These are phyloP conservation scores for Drosophila anomelani DNA, from an alignment of 2,888 invertebrate genomes.

Conservation along the genomic window DNA sequence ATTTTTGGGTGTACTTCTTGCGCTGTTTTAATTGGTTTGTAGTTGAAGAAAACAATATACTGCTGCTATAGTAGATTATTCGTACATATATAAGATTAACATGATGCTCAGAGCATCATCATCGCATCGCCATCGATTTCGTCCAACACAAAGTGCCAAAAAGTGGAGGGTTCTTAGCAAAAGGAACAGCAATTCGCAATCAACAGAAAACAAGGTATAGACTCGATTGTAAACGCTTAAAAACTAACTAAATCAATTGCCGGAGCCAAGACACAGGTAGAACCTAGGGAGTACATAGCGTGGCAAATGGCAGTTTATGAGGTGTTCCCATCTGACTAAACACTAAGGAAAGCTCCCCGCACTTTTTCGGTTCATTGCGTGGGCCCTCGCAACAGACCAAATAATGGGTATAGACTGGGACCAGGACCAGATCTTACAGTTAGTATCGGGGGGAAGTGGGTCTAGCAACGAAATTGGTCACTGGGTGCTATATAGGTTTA, in stretches of 20 bases:
- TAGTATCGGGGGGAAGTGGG: slow-evolving; percentile 13
- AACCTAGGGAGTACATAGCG: slow-evolving; percentile 54
- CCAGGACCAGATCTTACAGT: slow-evolving; percentile 23
- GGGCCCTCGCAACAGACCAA: slow-evolving; percentile 26
- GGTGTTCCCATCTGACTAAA: slow-evolving; percentile 39
- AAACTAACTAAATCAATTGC: slow-evolving; percentile 72
- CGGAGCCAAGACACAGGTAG: slow-evolving; percentile 57
- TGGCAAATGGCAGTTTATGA: slow-evolving; percentile 58
- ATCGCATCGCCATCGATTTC: slow-evolving; percentile 36
- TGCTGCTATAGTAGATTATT: slow-evolving; percentile 56
- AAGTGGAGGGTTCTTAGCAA: slow-evolving; percentile 59
- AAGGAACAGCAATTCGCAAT: slow-evolving; percentile 71
- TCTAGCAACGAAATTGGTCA: slow-evolving; percentile 20
- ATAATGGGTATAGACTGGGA: not conserved
- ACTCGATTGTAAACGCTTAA: slow-evolving; percentile 76
- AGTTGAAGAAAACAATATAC: slow-evolving; percentile 58
- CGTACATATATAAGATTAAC: slow-evolving; percentile 55
- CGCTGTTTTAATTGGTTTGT: slow-evolving; percentile 46
- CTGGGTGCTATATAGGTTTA: slow-evolving; percentile 16
- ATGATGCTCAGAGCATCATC: slow-evolving; percentile 72
- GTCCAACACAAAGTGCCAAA: slow-evolving; percentile 57
- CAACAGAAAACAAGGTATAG: slow-evolving; percentile 56
- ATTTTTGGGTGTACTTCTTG: slow-evolving; percentile 19
- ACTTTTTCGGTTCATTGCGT: slow-evolving; percentile 3
- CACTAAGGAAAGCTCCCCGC: slow-evolving; percentile 25